A percentile compares a stretch with the other conserved stretches of the same genome.
phyloP scores from a whole-genome alignment of 2,888 invertebrate species.

The Neoitamus cyanurus region DNA sequence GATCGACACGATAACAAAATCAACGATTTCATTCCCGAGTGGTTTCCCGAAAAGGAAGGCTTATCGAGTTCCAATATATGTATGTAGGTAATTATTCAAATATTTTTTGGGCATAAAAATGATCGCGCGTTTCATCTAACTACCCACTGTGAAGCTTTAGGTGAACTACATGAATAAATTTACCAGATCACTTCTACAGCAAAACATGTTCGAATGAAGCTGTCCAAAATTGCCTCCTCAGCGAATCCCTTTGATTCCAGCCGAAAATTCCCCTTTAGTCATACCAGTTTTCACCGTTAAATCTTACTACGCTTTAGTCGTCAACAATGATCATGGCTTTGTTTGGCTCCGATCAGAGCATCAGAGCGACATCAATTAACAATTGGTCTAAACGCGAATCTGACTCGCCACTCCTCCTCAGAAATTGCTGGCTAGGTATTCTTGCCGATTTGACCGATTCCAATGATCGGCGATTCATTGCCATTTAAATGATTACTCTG shows the following conservation, averaged over 20 bases:
- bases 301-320: neutral
- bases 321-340: neutral
- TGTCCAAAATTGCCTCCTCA: neutral
- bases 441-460: neutral
- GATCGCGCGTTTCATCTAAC: neutral
- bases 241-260: neutral
- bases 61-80: neutral
- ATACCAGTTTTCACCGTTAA: neutral
- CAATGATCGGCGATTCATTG: neutral
- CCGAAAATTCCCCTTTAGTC: conserved; percentile 2
- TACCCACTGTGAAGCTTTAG: neutral
- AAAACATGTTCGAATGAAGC: neutral
- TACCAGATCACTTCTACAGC: neutral
- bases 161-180: neutral
- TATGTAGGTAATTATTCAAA: neutral
- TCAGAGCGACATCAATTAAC: neutral
- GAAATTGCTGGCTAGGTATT: neutral
- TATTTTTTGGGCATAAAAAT: neutral
- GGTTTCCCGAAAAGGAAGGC: neutral
- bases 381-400: neutral
- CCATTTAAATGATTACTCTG: conserved; percentile 15
- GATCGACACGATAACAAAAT: too few relatives aligned
- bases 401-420: neutral
- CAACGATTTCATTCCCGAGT: neutral
- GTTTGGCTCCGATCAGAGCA: neutral